Evolutionary conservation across 1,140 invertebrate species (phyloP), one percentile per base, ranked within the genome.

Genomic region (roundworm (Caenorhabditis elegans)): DNA sequence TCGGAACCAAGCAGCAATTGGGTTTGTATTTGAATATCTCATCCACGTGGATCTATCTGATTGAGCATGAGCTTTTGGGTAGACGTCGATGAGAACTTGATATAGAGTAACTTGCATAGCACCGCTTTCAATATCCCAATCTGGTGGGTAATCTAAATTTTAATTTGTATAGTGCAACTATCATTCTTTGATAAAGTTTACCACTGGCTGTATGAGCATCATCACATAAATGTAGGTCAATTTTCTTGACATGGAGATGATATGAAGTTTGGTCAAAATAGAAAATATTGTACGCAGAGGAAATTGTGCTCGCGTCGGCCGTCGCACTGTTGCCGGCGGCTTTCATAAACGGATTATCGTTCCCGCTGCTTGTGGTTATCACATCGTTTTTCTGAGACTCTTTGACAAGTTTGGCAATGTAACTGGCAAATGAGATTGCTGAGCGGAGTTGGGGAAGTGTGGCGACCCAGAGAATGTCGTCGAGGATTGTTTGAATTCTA

Each of bases 261-360:
- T 98, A 97, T 0, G 96, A 98, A 0, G 97, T 98, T 92, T 98
- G 96, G 6, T 94, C 91, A 34, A 99, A 95, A 92, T 99, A 96
- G 91, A 95, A 96, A 80, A 93, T 93, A 22, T 93, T 48, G 19
- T 51, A 81, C 0, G 46, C 65, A 39, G 39, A 70, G 13, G 79
- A 43, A 17, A n/a, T 49, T 17, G 46, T 77, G 34, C 49, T 48
- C n/a, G 76, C 43, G 26, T 48, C 48, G 6, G 8, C 28, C 26
- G 65, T 19, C 65, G n/a, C 4, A 34, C 26, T 13, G n/a, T 48
- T 48, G 31, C 19, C 76, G 48, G 76, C 19, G 3, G 17, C n/a
- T 70, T 43, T 70, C n/a, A 70, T 39, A 22, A 70, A 43, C n/a
- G 60, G 60, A 70, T 22, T 43, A 70, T 70, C 60, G 5, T 1